Base-by-base conservation (phyloP, 2,113 vertebrate genomes). In the Bufo bufo region DNA sequence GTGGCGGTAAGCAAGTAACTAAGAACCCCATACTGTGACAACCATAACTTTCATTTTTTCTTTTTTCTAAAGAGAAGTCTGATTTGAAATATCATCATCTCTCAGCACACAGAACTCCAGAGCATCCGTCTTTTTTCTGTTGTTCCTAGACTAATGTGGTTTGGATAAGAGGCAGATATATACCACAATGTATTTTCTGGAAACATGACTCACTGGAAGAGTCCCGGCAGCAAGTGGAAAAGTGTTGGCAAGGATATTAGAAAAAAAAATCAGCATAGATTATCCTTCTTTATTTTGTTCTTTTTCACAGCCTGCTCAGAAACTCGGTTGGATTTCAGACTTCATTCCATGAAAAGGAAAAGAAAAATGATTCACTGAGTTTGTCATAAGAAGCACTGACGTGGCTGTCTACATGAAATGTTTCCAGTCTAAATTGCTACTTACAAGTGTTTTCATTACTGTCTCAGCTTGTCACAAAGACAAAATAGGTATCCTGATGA, bases 151-250 rank as follows among this genome's bases (percentile, higher is more conserved):
- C 63, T 82, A 4, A 43, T 82, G 33, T 82, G 10, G 16, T 82
- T 63, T 33, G 33, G 58, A 63, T 63, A 82, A 82, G 80, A 20
- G 63, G 59, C 58, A 82, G 59, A 20, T 59, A 45, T 82, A 59
- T 9, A 10, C 54, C 61, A 2, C 5, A 33, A 47, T 81, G 78
- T 59, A 61, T 61, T 81, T 61, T 43, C 79, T 81, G 43, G 33
- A 61, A 81, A 61, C 56, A 81, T 61, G 79, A 81, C 56, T 81
- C 80, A 82, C 58, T 59, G 58, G 58, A 61, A 82, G 12, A 12
- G n/a, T 80, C 78, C 19, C 78, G 6, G 14, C 78, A 80, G 54
- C 54, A 80, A 54, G 10, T 6, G 77, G 52, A 5, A 78, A 78
- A 78, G 20, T 14, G 4, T 23, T 79, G n/a, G 77, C 77, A 54